These are phyloP conservation scores for Trichomalopsis sarcophagae DNA, from an alignment of 1,140 invertebrate genomes.

Conservation along the genomic window DNA sequence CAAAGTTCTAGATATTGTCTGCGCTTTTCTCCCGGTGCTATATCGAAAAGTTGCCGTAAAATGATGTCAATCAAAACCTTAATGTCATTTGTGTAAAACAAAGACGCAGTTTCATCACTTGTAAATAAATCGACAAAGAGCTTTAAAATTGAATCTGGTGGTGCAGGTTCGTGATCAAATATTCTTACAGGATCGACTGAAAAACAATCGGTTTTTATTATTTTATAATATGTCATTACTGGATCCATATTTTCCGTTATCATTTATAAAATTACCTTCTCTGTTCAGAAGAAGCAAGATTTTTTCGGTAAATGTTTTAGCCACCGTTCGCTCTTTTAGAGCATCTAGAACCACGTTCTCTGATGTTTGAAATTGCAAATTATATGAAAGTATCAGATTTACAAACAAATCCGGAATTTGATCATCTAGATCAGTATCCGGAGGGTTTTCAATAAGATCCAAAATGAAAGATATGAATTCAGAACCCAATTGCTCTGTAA, in stretches of 20 bases:
- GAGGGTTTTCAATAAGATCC: slow-evolving; percentile 86
- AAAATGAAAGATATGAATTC: slow-evolving; percentile 88
- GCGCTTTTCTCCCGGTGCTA: slow-evolving; percentile 89
- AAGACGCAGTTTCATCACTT: slow-evolving; percentile 82
- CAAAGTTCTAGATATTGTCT: slow-evolving; percentile 86
- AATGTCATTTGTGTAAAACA: slow-evolving; percentile 95
- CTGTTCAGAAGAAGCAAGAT: slow-evolving; percentile 89
- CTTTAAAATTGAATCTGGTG: slow-evolving; percentile 90
- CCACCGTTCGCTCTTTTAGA: slow-evolving; percentile 81
- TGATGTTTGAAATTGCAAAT: slow-evolving; percentile 85
- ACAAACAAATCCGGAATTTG: slow-evolving; percentile 88
- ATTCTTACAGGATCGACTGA: slow-evolving; percentile 91
- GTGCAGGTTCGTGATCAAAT: slow-evolving; percentile 86
- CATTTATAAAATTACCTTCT: slow-evolving; percentile 81
- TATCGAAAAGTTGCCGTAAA: slow-evolving; percentile 89
- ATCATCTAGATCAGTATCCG: slow-evolving; percentile 85
- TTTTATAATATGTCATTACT: slow-evolving; percentile 4
- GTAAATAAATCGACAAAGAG: slow-evolving; percentile 90
- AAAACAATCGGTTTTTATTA: slow-evolving; percentile 47
- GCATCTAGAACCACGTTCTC: slow-evolving; percentile 87
- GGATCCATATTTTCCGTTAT: slow-evolving; percentile 9
- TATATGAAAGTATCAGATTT: slow-evolving; percentile 90
- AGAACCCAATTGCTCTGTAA: slow-evolving; percentile 85
- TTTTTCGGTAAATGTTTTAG: slow-evolving; percentile 93
- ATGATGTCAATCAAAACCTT: slow-evolving; percentile 95